Conservation (phyloP, 2,888 invertebrate genomes). For the Imbricaverruca yamaguchii region DNA sequence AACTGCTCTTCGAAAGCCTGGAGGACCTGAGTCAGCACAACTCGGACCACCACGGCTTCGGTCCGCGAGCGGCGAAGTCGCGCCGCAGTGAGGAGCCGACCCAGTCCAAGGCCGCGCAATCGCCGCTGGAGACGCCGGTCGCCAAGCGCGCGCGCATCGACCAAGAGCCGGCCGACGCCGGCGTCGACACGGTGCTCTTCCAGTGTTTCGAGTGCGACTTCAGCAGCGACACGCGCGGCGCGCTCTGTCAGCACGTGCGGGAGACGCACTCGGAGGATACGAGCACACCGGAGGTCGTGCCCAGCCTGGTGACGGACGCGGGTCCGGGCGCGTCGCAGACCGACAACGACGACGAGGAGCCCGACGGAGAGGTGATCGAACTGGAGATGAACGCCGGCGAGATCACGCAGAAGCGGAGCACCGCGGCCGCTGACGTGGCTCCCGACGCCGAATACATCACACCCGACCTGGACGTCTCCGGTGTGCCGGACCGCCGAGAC, state of each 20-base stretch:
- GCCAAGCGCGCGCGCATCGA: too few species aligned
- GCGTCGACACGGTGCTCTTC: background rate
- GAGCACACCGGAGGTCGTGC: slow-evolving; percentile 5
- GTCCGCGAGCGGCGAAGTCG: background rate
- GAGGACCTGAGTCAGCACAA: slow-evolving; percentile 12
- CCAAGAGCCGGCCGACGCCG: background rate
- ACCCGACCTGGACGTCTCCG: background rate
- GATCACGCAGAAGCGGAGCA: background rate
- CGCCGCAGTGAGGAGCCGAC: background rate
- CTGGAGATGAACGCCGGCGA: slow-evolving; percentile 22
- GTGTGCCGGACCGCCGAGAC: too few species aligned
- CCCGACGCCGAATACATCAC: background rate
- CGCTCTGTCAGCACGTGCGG: too few species aligned
- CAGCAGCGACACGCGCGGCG: too few species aligned
- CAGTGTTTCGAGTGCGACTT: too few species aligned
- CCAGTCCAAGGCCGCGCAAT: too few species aligned
- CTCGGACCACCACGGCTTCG: background rate
- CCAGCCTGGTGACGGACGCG: background rate
- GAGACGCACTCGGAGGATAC: too few species aligned
- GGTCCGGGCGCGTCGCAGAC: background rate
- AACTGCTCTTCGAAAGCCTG: background rate
- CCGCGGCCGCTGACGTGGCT: background rate
- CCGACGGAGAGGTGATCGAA: slow-evolving; percentile 14
- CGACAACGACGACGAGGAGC: background rate
- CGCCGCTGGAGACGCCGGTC: too few species aligned